These are phyloP conservation scores for Furcifer pardalis DNA, from an alignment of 2,797 vertebrate genomes.

Conservation along the genomic window DNA sequence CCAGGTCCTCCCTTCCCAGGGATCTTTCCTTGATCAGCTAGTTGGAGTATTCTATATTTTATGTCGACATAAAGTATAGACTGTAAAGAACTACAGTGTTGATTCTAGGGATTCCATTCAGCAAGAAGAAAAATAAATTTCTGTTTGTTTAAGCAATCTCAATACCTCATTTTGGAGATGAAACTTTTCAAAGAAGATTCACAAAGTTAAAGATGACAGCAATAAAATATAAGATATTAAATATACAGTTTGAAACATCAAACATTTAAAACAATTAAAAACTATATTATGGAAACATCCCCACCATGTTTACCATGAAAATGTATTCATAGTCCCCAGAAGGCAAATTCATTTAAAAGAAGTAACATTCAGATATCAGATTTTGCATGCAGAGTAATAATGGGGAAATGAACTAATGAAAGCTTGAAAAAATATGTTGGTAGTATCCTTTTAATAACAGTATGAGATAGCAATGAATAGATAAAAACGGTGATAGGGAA, in stretches of 20 bases:
- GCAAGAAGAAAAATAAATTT: background rate
- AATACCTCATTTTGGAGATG: background rate
- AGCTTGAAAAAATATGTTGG: constrained; percentile 23
- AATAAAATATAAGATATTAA: background rate
- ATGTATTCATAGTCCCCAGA: constrained; percentile 16
- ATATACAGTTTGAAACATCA: background rate
- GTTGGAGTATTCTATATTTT: no score
- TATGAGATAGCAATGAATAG: constrained; percentile 43
- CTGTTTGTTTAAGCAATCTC: no score
- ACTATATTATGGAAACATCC: background rate
- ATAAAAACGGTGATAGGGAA: no score
- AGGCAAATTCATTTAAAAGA: constrained; percentile 12
- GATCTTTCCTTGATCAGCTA: no score
- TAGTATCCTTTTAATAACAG: constrained; percentile 52
- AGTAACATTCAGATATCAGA: constrained; percentile 18
- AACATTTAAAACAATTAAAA: background rate
- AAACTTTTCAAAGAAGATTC: background rate
- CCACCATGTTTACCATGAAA: background rate
- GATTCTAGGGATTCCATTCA: background rate
- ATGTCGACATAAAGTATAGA: no score
- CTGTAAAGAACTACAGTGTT: background rate
- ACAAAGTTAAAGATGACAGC: background rate
- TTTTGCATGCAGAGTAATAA: background rate
- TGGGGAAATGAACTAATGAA: constrained; percentile 19
- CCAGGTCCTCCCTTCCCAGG: no score